A percentile compares a stretch with the other conserved stretches of the same genome.
Conservation (phyloP, 1,140 invertebrate genomes). For the Bombus soroeensis region DNA sequence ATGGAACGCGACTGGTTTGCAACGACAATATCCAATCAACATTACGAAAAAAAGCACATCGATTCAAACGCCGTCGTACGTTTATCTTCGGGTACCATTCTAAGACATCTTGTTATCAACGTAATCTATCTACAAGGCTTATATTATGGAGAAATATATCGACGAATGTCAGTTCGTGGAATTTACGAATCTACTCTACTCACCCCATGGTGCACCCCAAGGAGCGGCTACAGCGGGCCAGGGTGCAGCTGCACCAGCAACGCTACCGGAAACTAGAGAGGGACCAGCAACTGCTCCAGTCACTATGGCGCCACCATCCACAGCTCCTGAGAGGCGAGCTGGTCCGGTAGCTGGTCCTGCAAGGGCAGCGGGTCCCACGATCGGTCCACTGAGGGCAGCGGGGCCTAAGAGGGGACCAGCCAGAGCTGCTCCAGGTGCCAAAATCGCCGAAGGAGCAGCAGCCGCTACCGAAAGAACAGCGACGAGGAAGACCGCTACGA, state of each 20-base stretch:
- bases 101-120: no score
- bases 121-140: no score
- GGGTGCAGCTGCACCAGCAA: conserved; percentile 67
- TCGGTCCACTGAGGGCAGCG: conserved; percentile 72
- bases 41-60: not conserved
- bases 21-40: not conserved
- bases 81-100: no score
- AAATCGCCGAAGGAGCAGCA: conserved; percentile 74
- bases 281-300: conserved; percentile 79
- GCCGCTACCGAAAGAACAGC: conserved; percentile 70
- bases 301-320: conserved; percentile 78
- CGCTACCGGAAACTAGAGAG: conserved; percentile 77
- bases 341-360: conserved; percentile 77
- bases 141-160: no score
- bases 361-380: conserved; percentile 70
- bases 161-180: no score
- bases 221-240: conserved; percentile 36
- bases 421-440: conserved; percentile 70
- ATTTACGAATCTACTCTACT: not conserved
- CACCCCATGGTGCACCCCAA: conserved; percentile 48
- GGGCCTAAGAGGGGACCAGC: conserved; percentile 74
- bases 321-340: conserved; percentile 78
- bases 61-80: no score
- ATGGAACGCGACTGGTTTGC: no score
- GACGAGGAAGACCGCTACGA: conserved; percentile 70